Percentiles rank a stretch among this genome's conserved stretches.
Evolutionary conservation across 2,888 invertebrate species (phyloP).

Genomic region (Drosophila atripex): DNA sequence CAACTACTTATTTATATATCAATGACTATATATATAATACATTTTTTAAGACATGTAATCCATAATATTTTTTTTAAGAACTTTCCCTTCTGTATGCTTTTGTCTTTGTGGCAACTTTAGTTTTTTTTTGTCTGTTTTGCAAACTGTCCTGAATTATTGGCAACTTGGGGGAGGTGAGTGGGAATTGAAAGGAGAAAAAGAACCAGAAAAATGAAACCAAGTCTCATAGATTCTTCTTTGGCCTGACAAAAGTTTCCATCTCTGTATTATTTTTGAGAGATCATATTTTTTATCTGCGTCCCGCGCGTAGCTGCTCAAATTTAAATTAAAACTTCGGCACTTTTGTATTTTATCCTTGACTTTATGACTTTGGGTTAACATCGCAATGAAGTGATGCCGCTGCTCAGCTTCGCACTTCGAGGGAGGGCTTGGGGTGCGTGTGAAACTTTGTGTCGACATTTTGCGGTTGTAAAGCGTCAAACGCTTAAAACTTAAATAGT

Average conservation of each 20-base stretch:
- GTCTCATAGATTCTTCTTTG: conserved; percentile 14
- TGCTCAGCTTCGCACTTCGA: conserved; percentile 17
- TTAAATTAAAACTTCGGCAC: conserved; percentile 77
- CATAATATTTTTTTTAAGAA: neutral
- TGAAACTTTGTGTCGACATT: conserved; percentile 74
- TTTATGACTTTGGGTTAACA: conserved; percentile 71
- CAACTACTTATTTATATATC: too few relatives aligned
- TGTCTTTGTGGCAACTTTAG: conserved; percentile 23
- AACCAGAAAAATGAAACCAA: neutral
- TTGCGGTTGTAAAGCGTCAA: conserved; percentile 76
- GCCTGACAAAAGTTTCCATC: conserved; percentile 32
- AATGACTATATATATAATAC: too few relatives aligned
- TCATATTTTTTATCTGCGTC: conserved; percentile 37
- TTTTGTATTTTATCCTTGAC: conserved; percentile 75
- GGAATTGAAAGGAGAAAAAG: neutral
- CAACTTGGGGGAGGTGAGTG: conserved; percentile 28
- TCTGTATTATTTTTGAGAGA: conserved; percentile 31
- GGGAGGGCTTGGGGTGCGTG: conserved; percentile 43
- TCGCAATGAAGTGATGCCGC: conserved; percentile 59
- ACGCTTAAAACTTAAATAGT: conserved; percentile 78
- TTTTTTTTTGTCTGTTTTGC: conserved; percentile 31
- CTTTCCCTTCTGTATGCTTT: neutral
- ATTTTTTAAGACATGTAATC: neutral
- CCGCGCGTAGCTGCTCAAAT: conserved; percentile 57
- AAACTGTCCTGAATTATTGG: conserved; percentile 40